Evolutionary conservation across 2,888 invertebrate genomes (phyloP).

Genomic region (Dryadula phaetusa): DNA sequence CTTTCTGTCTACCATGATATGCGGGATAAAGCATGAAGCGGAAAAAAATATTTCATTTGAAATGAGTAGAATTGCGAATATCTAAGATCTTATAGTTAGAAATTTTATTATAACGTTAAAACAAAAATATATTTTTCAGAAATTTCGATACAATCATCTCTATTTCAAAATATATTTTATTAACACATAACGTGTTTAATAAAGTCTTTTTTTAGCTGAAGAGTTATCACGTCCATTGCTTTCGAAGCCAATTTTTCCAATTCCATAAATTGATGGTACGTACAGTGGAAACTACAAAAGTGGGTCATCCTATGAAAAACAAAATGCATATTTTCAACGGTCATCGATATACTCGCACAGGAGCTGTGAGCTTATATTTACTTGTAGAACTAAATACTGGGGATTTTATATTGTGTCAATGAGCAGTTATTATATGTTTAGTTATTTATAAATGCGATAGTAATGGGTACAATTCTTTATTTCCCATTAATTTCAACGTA

Average conservation of each 20-base stretch:
- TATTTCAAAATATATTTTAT: neutral
- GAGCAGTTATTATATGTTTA: too few relatives aligned
- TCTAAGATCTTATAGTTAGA: too few relatives aligned
- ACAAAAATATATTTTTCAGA: too few relatives aligned
- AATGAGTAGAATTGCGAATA: too few relatives aligned
- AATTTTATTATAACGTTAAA: too few relatives aligned
- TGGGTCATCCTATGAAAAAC: constrained; percentile 40
- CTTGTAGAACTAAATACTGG: constrained; percentile 1
- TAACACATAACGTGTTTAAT: constrained; percentile 6
- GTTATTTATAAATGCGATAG: too few relatives aligned
- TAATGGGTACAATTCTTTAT: too few relatives aligned
- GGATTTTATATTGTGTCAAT: neutral
- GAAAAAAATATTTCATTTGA: too few relatives aligned
- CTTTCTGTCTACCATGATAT: too few relatives aligned
- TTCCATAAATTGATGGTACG: constrained; percentile 40
- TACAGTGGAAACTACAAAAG: constrained; percentile 29
- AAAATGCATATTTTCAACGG: constrained; percentile 35
- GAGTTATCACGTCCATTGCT: constrained; percentile 25
- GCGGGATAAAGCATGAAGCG: too few relatives aligned
- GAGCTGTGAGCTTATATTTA: constrained; percentile 3
- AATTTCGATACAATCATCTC: too few relatives aligned
- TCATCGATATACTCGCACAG: constrained; percentile 21
- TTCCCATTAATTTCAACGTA: too few relatives aligned
- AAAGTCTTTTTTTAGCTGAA: constrained; percentile 22
- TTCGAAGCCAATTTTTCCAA: constrained; percentile 40